phyloP scores from a whole-genome alignment of 2,113 vertebrate genomes.

The Emberiza fucata region DNA sequence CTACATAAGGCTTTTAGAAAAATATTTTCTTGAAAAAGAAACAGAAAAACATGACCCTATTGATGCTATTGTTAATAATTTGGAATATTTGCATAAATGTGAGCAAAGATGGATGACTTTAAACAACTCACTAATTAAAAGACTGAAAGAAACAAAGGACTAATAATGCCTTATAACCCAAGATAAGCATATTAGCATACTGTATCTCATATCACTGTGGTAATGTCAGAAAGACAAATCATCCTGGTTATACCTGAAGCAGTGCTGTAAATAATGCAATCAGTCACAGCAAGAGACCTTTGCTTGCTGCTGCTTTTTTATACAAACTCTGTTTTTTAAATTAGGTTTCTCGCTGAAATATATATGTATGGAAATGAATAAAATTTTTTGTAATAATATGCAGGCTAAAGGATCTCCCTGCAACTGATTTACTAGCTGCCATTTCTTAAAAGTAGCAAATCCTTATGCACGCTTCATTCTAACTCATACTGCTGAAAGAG shows the following conservation, averaged over 20 bases:
- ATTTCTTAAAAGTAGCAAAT: conserved; percentile 39
- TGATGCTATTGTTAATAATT: conserved; percentile 54
- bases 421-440: background rate
- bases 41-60: conserved; percentile 16
- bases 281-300: conserved; percentile 54
- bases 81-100: conserved; percentile 68
- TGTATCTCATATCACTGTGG: conserved; percentile 39
- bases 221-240: conserved; percentile 73
- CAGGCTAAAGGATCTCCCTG: background rate
- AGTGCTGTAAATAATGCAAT: conserved; percentile 63
- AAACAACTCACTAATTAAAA: conserved; percentile 72
- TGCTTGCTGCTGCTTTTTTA: conserved; percentile 23
- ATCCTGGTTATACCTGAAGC: conserved; percentile 70
- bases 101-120: conserved; percentile 64
- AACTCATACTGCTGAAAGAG: background rate
- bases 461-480: background rate
- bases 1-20: background rate
- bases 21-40: conserved; percentile 41
- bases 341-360: conserved; percentile 52
- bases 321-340: conserved; percentile 38
- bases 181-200: conserved; percentile 70
- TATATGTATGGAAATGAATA: conserved; percentile 40
- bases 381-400: conserved; percentile 18
- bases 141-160: conserved; percentile 66
- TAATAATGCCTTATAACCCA: conserved; percentile 61